Conservation (phyloP, 2,888 invertebrate species). For the Polydesmus complanatus region DNA sequence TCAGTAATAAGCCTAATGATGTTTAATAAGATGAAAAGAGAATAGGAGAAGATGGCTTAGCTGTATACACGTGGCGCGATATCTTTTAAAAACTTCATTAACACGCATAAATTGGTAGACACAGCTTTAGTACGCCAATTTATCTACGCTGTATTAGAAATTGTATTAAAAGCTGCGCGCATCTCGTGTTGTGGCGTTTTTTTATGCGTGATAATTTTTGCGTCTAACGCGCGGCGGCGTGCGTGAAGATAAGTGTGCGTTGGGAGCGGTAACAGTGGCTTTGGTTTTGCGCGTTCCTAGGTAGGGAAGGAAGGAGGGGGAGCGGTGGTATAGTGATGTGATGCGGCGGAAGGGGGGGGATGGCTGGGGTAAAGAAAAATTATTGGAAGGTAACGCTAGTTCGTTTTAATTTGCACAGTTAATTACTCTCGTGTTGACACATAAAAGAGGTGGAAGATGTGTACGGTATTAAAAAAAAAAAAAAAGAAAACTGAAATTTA, state of each 20-base stretch:
- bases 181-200: not conserved
- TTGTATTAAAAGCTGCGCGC: not conserved
- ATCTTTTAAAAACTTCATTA: not conserved
- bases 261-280: not conserved
- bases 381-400: not conserved
- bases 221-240: not conserved
- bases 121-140: not conserved
- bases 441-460: no score
- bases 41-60: not conserved
- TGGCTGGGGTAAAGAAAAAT: not conserved
- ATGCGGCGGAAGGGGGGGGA: no score
- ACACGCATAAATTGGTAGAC: not conserved
- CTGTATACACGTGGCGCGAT: not conserved
- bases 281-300: not conserved
- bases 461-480: no score
- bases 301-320: not conserved
- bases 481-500: no score
- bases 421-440: slow-evolving; percentile 2
- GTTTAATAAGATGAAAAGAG: not conserved
- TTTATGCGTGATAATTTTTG: not conserved
- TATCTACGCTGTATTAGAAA: not conserved
- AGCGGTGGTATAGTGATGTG: no score
- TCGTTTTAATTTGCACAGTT: slow-evolving; percentile 12
- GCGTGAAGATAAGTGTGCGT: not conserved
- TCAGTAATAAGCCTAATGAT: not conserved